Evolutionary conservation across 2,113 vertebrate species (phyloP).

Genomic region (Misgurnus mizolepis): DNA sequence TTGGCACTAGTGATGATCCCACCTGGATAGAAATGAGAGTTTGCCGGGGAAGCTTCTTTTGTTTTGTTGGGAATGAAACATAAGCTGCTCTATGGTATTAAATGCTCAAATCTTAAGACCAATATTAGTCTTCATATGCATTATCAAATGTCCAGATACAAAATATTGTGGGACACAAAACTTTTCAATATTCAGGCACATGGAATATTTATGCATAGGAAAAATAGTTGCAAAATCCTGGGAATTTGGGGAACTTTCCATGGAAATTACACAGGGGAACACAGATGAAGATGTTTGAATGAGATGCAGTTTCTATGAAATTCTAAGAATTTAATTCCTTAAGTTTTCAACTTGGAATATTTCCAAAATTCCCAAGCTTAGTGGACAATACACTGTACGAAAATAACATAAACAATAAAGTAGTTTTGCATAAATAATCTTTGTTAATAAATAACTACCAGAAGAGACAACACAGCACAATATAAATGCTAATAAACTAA

Average conservation of each 20-base stretch:
- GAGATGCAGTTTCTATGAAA: too few species aligned
- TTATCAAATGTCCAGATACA: neutral
- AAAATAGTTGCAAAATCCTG: too few species aligned
- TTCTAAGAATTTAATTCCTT: too few species aligned
- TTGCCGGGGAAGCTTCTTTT: neutral
- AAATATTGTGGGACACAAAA: neutral
- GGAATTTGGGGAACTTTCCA: too few species aligned
- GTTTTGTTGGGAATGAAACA: neutral
- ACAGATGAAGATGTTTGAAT: too few species aligned
- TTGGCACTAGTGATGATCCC: neutral
- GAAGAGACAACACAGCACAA: neutral
- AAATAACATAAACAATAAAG: neutral
- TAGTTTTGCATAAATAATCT: neutral
- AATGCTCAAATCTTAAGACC: neutral
- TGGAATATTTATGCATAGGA: too few species aligned
- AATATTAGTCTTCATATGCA: neutral
- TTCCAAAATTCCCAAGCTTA: too few species aligned
- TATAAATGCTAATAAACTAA: constrained; percentile 13
- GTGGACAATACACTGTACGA: too few species aligned
- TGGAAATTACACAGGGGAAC: too few species aligned
- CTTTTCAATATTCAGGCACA: neutral
- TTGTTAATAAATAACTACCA: neutral
- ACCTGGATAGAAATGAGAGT: neutral
- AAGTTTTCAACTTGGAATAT: too few species aligned
- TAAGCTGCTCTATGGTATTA: neutral